Evolutionary conservation across 2,888 invertebrate species (phyloP), one percentile per base, ranked within the genome.

Genomic region (Notodonta dromedarius): DNA sequence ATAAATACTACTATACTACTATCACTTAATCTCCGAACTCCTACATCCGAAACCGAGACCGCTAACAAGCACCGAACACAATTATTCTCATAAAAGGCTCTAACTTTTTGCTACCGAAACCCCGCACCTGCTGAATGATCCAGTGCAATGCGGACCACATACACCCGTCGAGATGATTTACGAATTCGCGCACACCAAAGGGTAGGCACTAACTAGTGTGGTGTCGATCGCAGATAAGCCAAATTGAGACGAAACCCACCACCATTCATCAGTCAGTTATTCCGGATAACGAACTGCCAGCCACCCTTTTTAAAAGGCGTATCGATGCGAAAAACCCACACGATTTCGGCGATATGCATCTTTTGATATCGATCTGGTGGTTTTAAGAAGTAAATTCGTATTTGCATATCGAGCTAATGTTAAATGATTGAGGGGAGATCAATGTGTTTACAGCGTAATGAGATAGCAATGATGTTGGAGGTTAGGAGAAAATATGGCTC

Each of bases 221-320:
- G 89, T 90, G 88, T 83, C 83, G 90, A 89, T 91, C 83, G 71
- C 59, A 76, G 91, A 93, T 93, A 93, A 90, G 83, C 92, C 90
- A 86, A 92, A 93, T 91, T 91, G 91, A 93, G 92, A 89, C 85
- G 88, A 86, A 87, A 89, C 83, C 84, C 79, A 81, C 80, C 77
- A 86, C 90, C 87, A 93, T 93, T 93, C 91, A 93, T 91, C 91
- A 91, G 92, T 93, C 93, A 91, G 86, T 93, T 92, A 92, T 79
- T 81, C 83, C 76, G 76, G 87, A 88, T 89, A 90, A 91, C 87
- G 88, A 88, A 84, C 81, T 80, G 82, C 83, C 82, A 82, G 69
- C 81, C 78, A 79, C 84, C 86, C 82, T 85, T 86, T 87, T 86
- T 87, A 79, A 83, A 78, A 70, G 61, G 86, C 86, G 82, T 87